phyloP scores from a whole-genome alignment of 2,797 vertebrate genomes.

The Thripadectes ignobilis region DNA sequence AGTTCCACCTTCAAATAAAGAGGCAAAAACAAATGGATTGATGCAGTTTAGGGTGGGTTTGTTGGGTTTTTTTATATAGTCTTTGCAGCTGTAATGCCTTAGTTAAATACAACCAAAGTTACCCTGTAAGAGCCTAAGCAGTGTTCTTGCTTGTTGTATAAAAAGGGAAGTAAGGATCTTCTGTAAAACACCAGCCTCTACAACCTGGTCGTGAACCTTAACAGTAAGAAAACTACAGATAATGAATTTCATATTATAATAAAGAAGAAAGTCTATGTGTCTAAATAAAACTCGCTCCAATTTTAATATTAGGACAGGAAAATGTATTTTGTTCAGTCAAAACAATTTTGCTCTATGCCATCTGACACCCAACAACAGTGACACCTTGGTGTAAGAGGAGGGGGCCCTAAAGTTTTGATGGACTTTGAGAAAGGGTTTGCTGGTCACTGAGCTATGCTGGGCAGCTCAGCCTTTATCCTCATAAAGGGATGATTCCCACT shows the following conservation, averaged over 20 bases:
- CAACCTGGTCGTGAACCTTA: rapidly evolving
- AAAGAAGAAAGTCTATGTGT: background rate
- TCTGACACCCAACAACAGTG: background rate
- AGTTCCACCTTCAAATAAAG: background rate
- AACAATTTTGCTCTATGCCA: background rate
- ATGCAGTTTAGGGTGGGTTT: rapidly evolving
- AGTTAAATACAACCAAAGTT: background rate
- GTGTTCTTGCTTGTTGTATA: background rate
- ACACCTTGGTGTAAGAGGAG: background rate
- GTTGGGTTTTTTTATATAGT: background rate
- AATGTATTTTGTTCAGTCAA: background rate
- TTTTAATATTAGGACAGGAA: background rate
- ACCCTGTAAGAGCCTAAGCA: background rate
- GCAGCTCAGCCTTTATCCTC: background rate
- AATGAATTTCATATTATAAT: background rate
- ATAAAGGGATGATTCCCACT: background rate
- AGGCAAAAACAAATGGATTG: background rate
- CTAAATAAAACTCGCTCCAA: background rate
- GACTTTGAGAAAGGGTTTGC: background rate
- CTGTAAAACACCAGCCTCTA: background rate
- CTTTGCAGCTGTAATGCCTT: background rate
- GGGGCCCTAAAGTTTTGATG: rapidly evolving
- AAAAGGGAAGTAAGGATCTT: background rate
- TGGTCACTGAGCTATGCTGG: background rate
- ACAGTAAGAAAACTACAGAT: background rate